Evolutionary conservation across 2,113 vertebrate species (phyloP), one percentile per base, ranked within the genome.

Genomic region (Pteropus alecto): DNA sequence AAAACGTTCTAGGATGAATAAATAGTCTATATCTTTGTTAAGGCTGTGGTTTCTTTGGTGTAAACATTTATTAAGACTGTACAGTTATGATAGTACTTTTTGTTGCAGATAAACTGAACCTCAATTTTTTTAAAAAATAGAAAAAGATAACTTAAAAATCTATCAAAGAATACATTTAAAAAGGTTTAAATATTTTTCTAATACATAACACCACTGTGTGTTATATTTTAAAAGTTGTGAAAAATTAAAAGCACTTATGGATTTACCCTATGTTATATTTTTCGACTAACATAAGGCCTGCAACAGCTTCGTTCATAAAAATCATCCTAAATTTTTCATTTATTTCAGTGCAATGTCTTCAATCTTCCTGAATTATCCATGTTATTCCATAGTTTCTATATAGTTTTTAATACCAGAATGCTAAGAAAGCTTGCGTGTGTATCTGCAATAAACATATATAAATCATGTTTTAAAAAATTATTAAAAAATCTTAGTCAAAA

Each of bases 241-340:
- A 81, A 84, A 51, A 88, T 68, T 61, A 26, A 68, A 70, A 93
- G 33, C 14, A 7, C 28, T 90, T 76, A 63, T 7, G 28, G 6
- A 30, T 84, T 94, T 90, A 54, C 38, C 43, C 56, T 92, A 87
- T 82, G 51, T 41, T 88, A 67, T 2, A 11, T 28, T 79, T 94
- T 90, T 93, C 71, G 95, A 93, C 71, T 74, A 95, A 13, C 21
- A 76, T 6, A 8, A 96, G 10, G 13, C 21, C 21, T 11, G 3
- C 10, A 65, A 60, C 7, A 76, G 28, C 5, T 96, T 78, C 19
- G 19, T 81, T 93, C 65, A 74, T 76, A 93, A 95, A 97, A 92
- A 76, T 92, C 15, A 54, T 30, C 30, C 22, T 38, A 1, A 10
- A 67, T n/a, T 79, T 78, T 71, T 33, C 46, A 81, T 56, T 85